Conservation (phyloP, 2,113 vertebrate genomes). For the Nematolebias whitei region DNA sequence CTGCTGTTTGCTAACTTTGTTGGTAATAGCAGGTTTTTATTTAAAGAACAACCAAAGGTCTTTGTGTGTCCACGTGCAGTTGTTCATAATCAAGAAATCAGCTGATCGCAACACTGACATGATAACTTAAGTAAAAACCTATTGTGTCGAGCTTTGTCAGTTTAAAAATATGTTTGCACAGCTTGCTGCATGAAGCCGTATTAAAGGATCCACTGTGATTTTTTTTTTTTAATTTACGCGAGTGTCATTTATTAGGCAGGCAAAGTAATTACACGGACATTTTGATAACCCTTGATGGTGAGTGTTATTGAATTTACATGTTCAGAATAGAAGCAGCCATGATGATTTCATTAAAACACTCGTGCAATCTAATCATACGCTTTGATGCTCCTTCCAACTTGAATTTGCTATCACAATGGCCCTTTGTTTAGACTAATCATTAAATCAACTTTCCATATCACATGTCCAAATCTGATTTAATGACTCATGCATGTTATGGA, state of each 20-base stretch:
- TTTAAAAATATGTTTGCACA: neutral
- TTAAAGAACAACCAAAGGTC: conserved; percentile 12
- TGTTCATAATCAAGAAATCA: conserved; percentile 36
- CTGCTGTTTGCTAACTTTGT: conserved; percentile 31
- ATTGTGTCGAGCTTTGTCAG: neutral
- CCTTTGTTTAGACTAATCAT: neutral
- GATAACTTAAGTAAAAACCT: conserved; percentile 20
- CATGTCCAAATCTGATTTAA: neutral
- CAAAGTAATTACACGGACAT: neutral
- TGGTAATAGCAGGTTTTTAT: conserved; percentile 56
- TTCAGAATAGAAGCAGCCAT: neutral
- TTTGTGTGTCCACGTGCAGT: conserved; percentile 8
- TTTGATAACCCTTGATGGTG: conserved; percentile 6
- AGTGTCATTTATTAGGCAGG: neutral
- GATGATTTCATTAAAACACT: neutral
- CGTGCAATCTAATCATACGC: neutral
- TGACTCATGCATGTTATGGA: neutral
- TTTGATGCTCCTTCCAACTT: neutral
- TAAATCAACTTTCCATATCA: neutral
- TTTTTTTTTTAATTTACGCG: neutral
- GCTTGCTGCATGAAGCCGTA: neutral
- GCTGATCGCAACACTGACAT: conserved; percentile 1
- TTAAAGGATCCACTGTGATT: neutral
- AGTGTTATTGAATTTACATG: neutral
- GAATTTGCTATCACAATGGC: neutral